These are phyloP conservation scores for Semotilus atromaculatus DNA, from an alignment of 2,797 vertebrate genomes.

Conservation along the genomic window DNA sequence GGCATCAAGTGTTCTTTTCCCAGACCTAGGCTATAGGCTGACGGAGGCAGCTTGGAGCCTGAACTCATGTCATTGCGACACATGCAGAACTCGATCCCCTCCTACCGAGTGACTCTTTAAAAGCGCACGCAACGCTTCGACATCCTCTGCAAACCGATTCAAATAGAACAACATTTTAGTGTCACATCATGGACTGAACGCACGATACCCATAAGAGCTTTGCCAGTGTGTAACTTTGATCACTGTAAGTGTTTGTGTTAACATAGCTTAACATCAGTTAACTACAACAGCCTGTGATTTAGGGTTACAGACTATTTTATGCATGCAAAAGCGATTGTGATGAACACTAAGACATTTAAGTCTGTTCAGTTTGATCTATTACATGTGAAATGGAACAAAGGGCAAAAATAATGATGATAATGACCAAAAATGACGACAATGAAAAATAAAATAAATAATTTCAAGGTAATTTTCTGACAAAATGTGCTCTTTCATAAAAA, in stretches of 20 bases:
- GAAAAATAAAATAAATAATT: neutral
- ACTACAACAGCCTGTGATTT: neutral
- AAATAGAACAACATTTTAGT: constrained; percentile 46
- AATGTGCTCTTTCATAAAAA: neutral
- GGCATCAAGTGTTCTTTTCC: constrained; percentile 98
- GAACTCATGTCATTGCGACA: constrained; percentile 74
- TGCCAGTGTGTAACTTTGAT: neutral
- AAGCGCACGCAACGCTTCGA: constrained; percentile 32
- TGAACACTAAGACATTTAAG: neutral
- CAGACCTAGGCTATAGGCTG: constrained; percentile 88
- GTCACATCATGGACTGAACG: constrained; percentile 25
- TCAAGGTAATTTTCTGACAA: neutral
- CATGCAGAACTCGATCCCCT: constrained; percentile 66
- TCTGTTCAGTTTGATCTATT: neutral
- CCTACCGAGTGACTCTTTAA: constrained; percentile 45
- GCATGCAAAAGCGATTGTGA: neutral
- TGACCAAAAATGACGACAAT: neutral
- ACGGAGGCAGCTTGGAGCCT: constrained; percentile 84
- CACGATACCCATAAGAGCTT: neutral
- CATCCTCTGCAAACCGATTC: constrained; percentile 33
- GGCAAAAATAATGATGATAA: neutral
- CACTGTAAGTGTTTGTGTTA: neutral
- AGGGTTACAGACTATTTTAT: neutral
- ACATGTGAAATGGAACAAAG: neutral
- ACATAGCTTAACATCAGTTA: neutral